Evolutionary conservation across 1,140 invertebrate genomes (phyloP).

Genomic region (Drosophila ananassae): DNA sequence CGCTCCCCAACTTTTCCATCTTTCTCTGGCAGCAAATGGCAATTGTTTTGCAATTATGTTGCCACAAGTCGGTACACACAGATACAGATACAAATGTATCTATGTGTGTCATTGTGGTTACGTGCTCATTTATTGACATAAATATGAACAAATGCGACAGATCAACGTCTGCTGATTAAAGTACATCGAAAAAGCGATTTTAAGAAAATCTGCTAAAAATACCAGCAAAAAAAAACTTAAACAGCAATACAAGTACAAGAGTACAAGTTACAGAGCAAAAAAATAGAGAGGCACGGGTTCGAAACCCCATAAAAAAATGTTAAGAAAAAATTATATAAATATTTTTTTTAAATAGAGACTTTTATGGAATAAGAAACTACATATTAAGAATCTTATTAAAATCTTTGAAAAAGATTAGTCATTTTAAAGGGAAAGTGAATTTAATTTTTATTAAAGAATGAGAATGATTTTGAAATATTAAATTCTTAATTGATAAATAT

Average conservation of each 20-base stretch:
- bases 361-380: no score
- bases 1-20: constrained; percentile 8
- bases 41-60: constrained; percentile 78
- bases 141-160: constrained; percentile 74
- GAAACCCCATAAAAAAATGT: not conserved
- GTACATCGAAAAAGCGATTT: constrained; percentile 47
- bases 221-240: constrained; percentile 11
- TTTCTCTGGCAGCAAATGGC: constrained; percentile 10
- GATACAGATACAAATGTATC: constrained; percentile 2
- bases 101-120: constrained; percentile 70
- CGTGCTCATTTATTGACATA: constrained; percentile 76
- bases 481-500: no score
- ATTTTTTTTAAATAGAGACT: not conserved
- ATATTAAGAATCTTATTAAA: no score
- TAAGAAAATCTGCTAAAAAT: constrained; percentile 51
- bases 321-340: constrained; percentile 2
- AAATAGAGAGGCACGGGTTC: not conserved
- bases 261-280: constrained; percentile 8
- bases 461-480: no score
- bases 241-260: not conserved
- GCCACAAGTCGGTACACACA: constrained; percentile 30
- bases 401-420: no score
- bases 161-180: constrained; percentile 71
- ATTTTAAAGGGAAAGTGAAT: no score
- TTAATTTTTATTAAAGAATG: no score